Evolutionary conservation across 2,113 vertebrate genomes (phyloP).

Genomic region (Corythornis madagascariensis): DNA sequence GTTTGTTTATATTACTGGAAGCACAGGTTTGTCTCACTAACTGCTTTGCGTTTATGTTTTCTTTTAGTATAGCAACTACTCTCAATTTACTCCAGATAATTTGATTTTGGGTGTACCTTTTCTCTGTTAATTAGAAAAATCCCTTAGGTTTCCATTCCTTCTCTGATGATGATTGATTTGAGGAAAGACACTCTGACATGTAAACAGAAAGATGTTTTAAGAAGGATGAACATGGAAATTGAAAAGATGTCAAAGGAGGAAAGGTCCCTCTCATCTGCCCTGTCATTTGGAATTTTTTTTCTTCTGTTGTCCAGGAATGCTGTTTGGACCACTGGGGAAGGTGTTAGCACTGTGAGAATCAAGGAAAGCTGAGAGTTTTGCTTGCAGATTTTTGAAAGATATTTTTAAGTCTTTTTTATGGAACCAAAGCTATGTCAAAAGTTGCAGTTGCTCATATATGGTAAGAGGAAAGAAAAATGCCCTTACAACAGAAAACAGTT

Average conservation of each 20-base stretch:
- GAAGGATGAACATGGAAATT: slow-evolving; percentile 7
- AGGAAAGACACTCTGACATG: neutral
- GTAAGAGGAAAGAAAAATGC: slow-evolving; percentile 1
- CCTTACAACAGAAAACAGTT: neutral
- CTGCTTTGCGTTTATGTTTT: slow-evolving; percentile 27
- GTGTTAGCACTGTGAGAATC: neutral
- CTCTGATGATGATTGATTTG: slow-evolving; percentile 16
- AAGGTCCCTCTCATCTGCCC: neutral
- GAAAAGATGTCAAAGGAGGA: neutral
- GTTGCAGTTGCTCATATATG: neutral
- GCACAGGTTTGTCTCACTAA: slow-evolving; percentile 22
- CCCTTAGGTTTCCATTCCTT: slow-evolving; percentile 38
- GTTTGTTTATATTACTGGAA: slow-evolving; percentile 36
- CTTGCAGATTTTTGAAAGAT: neutral
- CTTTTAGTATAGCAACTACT: slow-evolving; percentile 32
- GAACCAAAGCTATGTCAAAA: neutral
- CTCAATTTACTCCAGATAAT: neutral
- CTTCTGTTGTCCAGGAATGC: neutral
- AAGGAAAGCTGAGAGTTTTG: neutral
- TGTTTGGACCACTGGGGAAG: neutral
- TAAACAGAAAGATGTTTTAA: slow-evolving; percentile 33
- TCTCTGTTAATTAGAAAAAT: neutral
- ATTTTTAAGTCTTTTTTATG: neutral
- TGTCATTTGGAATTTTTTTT: neutral
- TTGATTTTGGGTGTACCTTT: slow-evolving; percentile 23